Base-by-base conservation (phyloP, 1,140 invertebrate genomes). In the Platyura marginata region DNA sequence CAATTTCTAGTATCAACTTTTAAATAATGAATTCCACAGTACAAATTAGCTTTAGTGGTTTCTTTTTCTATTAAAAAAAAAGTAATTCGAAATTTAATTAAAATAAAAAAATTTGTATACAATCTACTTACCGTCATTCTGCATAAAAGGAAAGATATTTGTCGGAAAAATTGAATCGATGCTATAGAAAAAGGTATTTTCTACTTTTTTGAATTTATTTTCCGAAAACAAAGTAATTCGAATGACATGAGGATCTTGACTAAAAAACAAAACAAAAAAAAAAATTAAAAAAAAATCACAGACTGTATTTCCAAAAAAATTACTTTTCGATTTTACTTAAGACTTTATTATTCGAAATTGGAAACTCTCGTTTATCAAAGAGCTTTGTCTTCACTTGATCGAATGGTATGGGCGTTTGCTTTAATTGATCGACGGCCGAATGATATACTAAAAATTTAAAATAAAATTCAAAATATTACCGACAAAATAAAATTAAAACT, bases 151-250 rank as follows among this genome's bases (percentile, higher is more conserved):
- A 25, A 41, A 41, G 10, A 2, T 29, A 22, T 44, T 43, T 0
- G 55, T 48, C 2, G 59, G 58, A 41, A 53, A 61, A 42, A 61
- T 53, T 32, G 59, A 57, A 20, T 61, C 56, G 13, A 54, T 37
- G 41, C 48, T 54, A 13, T 51, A 61, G 18, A 53, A 59, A 36
- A 61, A 61, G 1, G 53, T 54, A 1, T 51, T 55, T 40, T 50
- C 49, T 1, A 52, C 33, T 29, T 55, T 48, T 11, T 55, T 49
- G 29, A 54, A 61, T 42, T 48, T 51, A 34, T 55, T 61, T 2
- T 38, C 22, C 2, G 59, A 61, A 21, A 47, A 50, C 47, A 61
- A 54, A 3, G 40, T 52, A 13, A 61, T 52, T n/a, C 49, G 51
- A 3, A 55, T 49, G 2, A 49, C 46, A 32, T 59, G 48, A 3